Conservation (phyloP, 2,888 invertebrate genomes). For the Himalopsyche tibetana region DNA sequence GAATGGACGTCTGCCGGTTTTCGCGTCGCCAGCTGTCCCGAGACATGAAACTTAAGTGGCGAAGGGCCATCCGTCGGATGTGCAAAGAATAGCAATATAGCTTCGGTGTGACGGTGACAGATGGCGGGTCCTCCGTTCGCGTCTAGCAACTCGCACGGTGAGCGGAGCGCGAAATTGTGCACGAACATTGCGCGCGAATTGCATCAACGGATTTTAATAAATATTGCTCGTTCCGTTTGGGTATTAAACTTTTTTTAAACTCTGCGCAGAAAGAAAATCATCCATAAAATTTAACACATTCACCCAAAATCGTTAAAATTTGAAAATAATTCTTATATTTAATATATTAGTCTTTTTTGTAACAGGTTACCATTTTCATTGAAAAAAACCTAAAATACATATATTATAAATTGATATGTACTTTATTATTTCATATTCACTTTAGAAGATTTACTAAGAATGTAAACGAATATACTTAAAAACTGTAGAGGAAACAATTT, state of each 20-base stretch:
- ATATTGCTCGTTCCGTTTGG: background rate
- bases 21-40: slow-evolving; percentile 35
- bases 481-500: too few species aligned
- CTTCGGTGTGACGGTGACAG: slow-evolving; percentile 51
- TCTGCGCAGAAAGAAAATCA: too few species aligned
- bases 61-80: slow-evolving; percentile 44
- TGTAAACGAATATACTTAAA: too few species aligned
- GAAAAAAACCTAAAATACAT: too few species aligned
- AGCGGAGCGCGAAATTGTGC: slow-evolving; percentile 70
- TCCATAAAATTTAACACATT: too few species aligned
- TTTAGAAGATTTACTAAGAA: too few species aligned
- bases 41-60: slow-evolving; percentile 42
- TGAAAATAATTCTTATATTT: too few species aligned
- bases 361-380: too few species aligned
- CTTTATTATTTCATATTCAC: too few species aligned
- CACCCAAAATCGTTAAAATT: too few species aligned
- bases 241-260: slow-evolving; percentile 8
- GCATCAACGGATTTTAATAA: background rate
- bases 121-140: slow-evolving; percentile 67
- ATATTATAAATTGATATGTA: too few species aligned
- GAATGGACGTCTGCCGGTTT: slow-evolving; percentile 52
- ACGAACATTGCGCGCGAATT: background rate
- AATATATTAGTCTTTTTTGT: too few species aligned
- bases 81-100: slow-evolving; percentile 35
- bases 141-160: slow-evolving; percentile 67